phyloP scores from a whole-genome alignment of 2,797 vertebrate genomes.

The Pygocentrus nattereri region DNA sequence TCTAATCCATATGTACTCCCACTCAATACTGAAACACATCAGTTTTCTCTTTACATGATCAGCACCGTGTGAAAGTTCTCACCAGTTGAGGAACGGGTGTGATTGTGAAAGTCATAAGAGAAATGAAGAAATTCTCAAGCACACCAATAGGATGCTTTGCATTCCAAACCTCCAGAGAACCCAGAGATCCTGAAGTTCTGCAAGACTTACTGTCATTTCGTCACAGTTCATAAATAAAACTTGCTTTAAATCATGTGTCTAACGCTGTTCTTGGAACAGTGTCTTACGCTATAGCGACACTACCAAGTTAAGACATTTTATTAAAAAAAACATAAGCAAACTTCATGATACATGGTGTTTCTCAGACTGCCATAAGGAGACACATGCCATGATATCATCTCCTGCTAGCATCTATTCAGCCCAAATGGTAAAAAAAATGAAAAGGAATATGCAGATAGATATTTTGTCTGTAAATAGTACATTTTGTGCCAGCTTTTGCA shows the following conservation, averaged over 20 bases:
- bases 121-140: slow-evolving; percentile 8
- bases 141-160: slow-evolving; percentile 10
- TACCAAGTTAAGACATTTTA: neutral
- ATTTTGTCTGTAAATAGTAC: neutral
- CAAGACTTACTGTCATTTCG: neutral
- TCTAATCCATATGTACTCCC: slow-evolving; percentile 1
- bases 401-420: neutral
- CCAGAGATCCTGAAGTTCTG: slow-evolving; percentile 14
- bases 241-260: slow-evolving; percentile 8
- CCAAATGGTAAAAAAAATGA: neutral
- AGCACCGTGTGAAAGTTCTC: neutral
- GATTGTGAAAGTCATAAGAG: neutral
- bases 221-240: slow-evolving; percentile 25
- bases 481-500: neutral
- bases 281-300: neutral
- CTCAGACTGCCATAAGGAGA: neutral
- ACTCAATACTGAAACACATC: slow-evolving; percentile 5
- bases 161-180: slow-evolving; percentile 23
- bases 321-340: neutral
- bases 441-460: no score
- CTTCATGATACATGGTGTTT: neutral
- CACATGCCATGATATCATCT: neutral
- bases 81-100: neutral
- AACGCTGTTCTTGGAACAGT: neutral
- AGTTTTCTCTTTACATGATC: slow-evolving; percentile 45